A percentile compares a stretch with the other conserved stretches of the same genome.
Evolutionary conservation across 2,888 invertebrate genomes (phyloP).

Genomic region (Megaustenia siamemsis): DNA sequence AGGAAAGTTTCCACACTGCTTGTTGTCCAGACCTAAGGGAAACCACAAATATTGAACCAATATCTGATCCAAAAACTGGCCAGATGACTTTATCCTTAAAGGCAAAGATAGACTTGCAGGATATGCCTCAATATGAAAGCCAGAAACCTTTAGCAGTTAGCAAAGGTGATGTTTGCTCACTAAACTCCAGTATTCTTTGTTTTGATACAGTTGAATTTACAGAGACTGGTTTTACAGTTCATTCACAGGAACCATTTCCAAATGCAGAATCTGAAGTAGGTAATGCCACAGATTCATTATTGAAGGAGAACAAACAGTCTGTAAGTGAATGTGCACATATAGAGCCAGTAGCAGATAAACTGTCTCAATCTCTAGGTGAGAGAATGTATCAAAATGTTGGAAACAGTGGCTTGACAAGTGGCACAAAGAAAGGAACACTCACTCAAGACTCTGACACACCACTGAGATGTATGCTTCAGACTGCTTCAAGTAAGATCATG

Average conservation of each 20-base stretch:
- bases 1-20: constrained; percentile 11
- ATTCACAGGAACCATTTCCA: background rate
- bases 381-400: background rate
- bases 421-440: background rate
- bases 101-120: background rate
- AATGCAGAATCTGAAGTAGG: constrained; percentile 9
- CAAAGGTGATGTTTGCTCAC: background rate
- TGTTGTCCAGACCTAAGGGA: background rate
- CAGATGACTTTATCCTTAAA: constrained; percentile 19
- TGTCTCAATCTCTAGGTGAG: background rate
- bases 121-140: background rate
- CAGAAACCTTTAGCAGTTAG: background rate
- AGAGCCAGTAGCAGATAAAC: background rate
- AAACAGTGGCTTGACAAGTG: background rate
- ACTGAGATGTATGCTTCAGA: constrained; percentile 44
- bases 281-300: background rate
- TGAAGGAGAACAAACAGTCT: background rate
- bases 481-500: constrained; percentile 33
- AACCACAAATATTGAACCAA: background rate
- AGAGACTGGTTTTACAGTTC: background rate
- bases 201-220: constrained; percentile 23
- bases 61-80: background rate
- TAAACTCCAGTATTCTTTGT: background rate
- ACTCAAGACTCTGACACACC: background rate
- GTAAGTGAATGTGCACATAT: background rate